Base-by-base conservation (phyloP, 2,888 invertebrate species). In the Eustalomyia histrio region DNA sequence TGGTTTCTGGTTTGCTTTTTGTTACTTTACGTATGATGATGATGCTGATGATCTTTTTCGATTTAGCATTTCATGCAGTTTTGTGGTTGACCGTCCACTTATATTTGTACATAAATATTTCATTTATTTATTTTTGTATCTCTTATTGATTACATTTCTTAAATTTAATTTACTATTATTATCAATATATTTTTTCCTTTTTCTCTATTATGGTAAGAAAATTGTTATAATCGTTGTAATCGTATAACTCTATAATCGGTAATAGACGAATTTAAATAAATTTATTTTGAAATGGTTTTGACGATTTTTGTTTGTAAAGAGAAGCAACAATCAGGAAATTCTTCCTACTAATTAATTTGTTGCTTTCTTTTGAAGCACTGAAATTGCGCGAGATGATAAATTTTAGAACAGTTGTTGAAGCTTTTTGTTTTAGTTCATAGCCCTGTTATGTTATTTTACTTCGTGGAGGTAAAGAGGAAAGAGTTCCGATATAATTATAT, bases 51-150 rank as follows among this genome's bases (percentile, higher is more conserved):
- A 53, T 60, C 16, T 61, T 52, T 61, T 21, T 21, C 47, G 35
- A 33, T 29, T 21, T 60, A 33, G 35, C 21, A 33, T 53, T 35
- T 24, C 39, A 61, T 61, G 52, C 3, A 35, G 35, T 53, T 71
- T 71, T 61, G 35, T 52, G 29, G 14, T 35, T 68, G 68, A 68
- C 57, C 57, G 14, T 16, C 10, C 43, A 43, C 14, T 17, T 18
- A 33, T 10, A n/a, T 6, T 12, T 29, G 17, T 33, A 12, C 14
- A 33, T 17, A 53, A n/a, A 55, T 39, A 7, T 24, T 57, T 24
- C 60, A 9, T 50, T 33, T 35, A 52, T 12, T 63, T 47, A 24
- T 63, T 21, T 61, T 60, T 39, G 18, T 39, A 1, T 63, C n/a
- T 60, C 50, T 21, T 71, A 71, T 58, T 35, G 14, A 69, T 21